Evolutionary conservation across 2,797 vertebrate genomes (phyloP).

Genomic region (Halcyon chelicuti): DNA sequence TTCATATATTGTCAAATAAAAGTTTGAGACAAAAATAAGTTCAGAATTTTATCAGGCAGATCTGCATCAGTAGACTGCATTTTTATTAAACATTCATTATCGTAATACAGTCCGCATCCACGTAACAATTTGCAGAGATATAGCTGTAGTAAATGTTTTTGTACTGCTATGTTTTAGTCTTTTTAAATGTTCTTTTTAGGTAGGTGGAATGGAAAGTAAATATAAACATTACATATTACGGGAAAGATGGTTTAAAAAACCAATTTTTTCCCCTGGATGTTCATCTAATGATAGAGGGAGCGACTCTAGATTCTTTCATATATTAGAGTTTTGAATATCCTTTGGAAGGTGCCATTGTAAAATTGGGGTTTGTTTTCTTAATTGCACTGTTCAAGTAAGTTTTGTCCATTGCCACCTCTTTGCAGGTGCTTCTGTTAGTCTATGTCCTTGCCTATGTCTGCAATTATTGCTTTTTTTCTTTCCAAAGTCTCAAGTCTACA

Average conservation of each 20-base stretch:
- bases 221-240: background rate
- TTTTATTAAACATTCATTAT: background rate
- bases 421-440: slow-evolving; percentile 42
- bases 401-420: slow-evolving; percentile 15
- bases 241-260: background rate
- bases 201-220: background rate
- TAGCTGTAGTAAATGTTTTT: background rate
- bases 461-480: slow-evolving; percentile 40
- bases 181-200: background rate
- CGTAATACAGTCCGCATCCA: background rate
- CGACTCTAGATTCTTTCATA: background rate
- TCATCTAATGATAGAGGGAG: background rate
- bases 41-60: background rate
- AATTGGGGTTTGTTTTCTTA: background rate
- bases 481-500: slow-evolving; percentile 34
- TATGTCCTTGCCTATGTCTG: slow-evolving; percentile 30
- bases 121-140: background rate
- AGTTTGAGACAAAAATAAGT: background rate
- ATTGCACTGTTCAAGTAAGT: background rate
- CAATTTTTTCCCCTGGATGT: background rate
- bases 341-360: background rate
- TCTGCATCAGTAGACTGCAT: background rate
- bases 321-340: background rate
- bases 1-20: background rate
- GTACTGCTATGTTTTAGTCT: background rate